Base-by-base conservation (phyloP, 2,888 invertebrate genomes). In the Nemoura dubitans region DNA sequence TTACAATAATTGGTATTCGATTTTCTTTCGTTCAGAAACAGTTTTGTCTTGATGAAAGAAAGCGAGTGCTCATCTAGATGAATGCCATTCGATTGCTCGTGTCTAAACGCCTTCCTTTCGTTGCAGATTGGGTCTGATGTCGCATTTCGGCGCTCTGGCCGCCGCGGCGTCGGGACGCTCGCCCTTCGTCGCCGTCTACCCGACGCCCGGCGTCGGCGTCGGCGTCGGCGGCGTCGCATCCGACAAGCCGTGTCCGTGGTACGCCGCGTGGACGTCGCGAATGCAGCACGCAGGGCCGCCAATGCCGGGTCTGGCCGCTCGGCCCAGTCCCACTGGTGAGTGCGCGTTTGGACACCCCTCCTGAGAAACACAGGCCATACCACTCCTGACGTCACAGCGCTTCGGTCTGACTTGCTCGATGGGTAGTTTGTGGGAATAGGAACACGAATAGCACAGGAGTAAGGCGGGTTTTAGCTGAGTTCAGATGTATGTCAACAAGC, bases 91-190 rank as follows among this genome's bases (percentile, higher is more conserved):
- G 36, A 36, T 10, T 10, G 36, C 36, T 36, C 36, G 36, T n/a
- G n/a, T n/a, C n/a, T n/a, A n/a, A n/a, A n/a, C n/a, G n/a, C n/a
- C n/a, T 10, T 36, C 36, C 10, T 36, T 36, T 36, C 59, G 59
- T 94, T 94, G 0, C 94, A 96, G 96, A 92, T 92, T 96, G 92
- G 96, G 96, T 80, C 93, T 96, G 89, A 96, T 96, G 91, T 95
- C 96, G 14, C 96, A 96, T 90, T 96, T 96, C 93, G 96, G 96
- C 87, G 96, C 96, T 0, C 91, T 96, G 87, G 96, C 96, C 0
- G 96, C 94, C 42, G 92, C 95, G 91, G 89, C 92, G 91, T 86
- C 92, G 90, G 90, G 92, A 90, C 90, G 90, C 91, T 90, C 89
- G 78, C 90, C 90, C 25, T 90, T 90, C 87, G 88, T 96, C 0